Percentiles rank a stretch among this genome's conserved stretches.
These are phyloP conservation scores for Drosophila bifasciata DNA, from an alignment of 1,140 invertebrate genomes.

Conservation along the genomic window DNA sequence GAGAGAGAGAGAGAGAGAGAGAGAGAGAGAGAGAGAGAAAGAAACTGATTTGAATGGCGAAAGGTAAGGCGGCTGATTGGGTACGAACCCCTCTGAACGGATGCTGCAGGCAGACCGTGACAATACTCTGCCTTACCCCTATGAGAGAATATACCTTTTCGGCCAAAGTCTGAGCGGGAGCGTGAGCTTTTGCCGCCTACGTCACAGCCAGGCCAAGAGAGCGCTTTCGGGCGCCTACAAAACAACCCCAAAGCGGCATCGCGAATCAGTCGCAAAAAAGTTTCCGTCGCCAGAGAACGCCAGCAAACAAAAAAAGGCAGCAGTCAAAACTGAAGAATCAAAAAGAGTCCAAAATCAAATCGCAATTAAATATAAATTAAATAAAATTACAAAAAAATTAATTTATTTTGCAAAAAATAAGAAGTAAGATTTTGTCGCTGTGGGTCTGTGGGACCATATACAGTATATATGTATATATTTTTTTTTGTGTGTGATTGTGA, in stretches of 20 bases:
- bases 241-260: conserved; percentile 78
- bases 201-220: conserved; percentile 48
- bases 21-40: conserved; percentile 1
- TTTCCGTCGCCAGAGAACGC: conserved; percentile 79
- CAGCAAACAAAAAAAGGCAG: conserved; percentile 44
- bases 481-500: too few relatives aligned
- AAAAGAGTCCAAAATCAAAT: conserved; percentile 13
- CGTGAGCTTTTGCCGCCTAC: conserved; percentile 43
- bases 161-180: conserved; percentile 16
- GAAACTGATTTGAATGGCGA: conserved; percentile 15
- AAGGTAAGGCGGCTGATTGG: conserved; percentile 28
- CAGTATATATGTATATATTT: too few relatives aligned
- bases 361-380: conserved; percentile 9
- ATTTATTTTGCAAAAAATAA: too few relatives aligned
- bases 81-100: neutral
- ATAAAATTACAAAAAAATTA: too few relatives aligned
- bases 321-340: conserved; percentile 13
- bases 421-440: too few relatives aligned
- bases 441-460: too few relatives aligned
- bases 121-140: too few relatives aligned
- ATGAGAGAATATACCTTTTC: neutral
- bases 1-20: conserved; percentile 4
- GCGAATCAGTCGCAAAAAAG: conserved; percentile 83
- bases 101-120: neutral
- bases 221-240: conserved; percentile 73